A percentile compares a stretch with the other conserved stretches of the same genome.
phyloP scores from a whole-genome alignment of 2,888 invertebrate genomes.

The Tridacna crocea region DNA sequence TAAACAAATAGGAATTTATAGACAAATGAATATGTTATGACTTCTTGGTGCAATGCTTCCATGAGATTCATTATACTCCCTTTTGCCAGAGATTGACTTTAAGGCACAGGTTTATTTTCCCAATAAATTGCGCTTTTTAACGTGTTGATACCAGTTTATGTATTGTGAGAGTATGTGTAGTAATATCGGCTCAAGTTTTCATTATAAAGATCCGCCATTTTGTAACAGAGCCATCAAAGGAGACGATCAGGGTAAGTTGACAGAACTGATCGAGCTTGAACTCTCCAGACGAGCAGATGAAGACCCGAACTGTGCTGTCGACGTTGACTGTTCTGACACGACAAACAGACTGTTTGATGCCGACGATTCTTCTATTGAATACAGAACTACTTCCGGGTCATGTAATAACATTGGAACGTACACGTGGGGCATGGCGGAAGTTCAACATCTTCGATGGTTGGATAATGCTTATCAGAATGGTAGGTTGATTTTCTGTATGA shows the following conservation, averaged over 20 bases:
- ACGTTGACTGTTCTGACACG: slow-evolving; percentile 41
- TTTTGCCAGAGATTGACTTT: no score
- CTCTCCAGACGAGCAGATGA: background rate
- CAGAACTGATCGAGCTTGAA: background rate
- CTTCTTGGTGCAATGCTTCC: no score
- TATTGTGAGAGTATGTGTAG: no score
- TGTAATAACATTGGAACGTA: slow-evolving; percentile 97
- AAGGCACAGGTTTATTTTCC: no score
- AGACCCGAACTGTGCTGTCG: slow-evolving; percentile 37
- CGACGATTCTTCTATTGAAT: slow-evolving; percentile 82
- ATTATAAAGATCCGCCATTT: background rate
- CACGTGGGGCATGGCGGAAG: slow-evolving; percentile 89
- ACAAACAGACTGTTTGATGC: slow-evolving; percentile 76
- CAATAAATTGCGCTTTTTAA: no score
- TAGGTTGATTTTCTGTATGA: slow-evolving; percentile 12
- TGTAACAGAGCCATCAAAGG: background rate
- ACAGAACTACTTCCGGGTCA: slow-evolving; percentile 94
- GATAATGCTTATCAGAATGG: slow-evolving; percentile 35
- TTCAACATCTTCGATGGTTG: slow-evolving; percentile 35
- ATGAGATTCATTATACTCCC: no score
- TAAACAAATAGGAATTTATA: no score
- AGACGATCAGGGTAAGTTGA: background rate
- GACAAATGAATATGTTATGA: no score
- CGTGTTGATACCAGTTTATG: no score
- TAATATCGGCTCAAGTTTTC: background rate